phyloP scores from a whole-genome alignment of 2,113 vertebrate genomes.

The Paramisgurnus dabryanus region DNA sequence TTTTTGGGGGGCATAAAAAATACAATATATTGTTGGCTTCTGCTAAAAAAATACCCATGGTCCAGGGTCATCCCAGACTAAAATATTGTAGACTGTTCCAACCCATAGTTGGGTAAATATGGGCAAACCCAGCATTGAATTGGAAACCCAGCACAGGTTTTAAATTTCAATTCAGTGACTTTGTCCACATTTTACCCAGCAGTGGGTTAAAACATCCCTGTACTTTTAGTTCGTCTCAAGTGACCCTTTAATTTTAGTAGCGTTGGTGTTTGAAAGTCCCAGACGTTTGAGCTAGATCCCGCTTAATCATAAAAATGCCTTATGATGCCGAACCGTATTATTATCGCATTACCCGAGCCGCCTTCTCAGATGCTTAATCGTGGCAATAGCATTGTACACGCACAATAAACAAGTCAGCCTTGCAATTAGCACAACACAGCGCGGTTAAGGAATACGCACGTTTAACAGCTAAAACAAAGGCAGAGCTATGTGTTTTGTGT shows the following conservation, averaged over 20 bases:
- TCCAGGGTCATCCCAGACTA: too few relatives aligned
- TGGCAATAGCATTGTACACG: conserved; percentile 45
- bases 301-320: conserved; percentile 49
- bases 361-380: conserved; percentile 40
- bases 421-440: conserved; percentile 54
- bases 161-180: too few relatives aligned
- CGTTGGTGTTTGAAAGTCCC: conserved; percentile 44
- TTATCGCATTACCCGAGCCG: conserved; percentile 47
- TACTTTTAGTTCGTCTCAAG: background rate
- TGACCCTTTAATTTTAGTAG: conserved; percentile 37
- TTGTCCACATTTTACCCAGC: too few relatives aligned
- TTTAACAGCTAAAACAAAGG: conserved; percentile 55
- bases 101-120: too few relatives aligned
- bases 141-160: too few relatives aligned
- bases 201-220: too few relatives aligned
- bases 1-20: too few relatives aligned
- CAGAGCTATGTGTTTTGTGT: conserved; percentile 46
- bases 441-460: conserved; percentile 51
- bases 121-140: too few relatives aligned
- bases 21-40: too few relatives aligned
- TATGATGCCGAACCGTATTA: conserved; percentile 41
- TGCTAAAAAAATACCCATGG: too few relatives aligned
- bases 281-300: conserved; percentile 31
- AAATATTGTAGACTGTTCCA: too few relatives aligned
- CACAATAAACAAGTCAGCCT: conserved; percentile 56